Conservation (phyloP, 1,140 invertebrate species). For the Drosophila kepulauana region DNA sequence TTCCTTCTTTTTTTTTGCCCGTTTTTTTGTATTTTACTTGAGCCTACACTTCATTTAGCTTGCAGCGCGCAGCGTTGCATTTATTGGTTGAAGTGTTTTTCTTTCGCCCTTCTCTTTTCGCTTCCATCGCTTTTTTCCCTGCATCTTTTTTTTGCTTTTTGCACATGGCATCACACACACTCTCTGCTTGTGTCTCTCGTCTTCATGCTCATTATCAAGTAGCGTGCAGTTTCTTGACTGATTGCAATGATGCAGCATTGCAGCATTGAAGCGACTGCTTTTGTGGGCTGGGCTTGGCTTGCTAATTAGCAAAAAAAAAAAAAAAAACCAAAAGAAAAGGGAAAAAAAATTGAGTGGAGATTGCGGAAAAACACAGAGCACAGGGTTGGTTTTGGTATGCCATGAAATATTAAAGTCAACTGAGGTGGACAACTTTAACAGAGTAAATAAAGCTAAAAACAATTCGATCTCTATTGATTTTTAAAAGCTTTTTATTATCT, state of each 20-base stretch:
- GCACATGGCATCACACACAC: slow-evolving; percentile 10
- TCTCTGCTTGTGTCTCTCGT: slow-evolving; percentile 24
- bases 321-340: neutral
- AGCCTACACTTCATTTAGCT: slow-evolving; percentile 79
- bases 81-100: slow-evolving; percentile 72
- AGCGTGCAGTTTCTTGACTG: slow-evolving; percentile 79
- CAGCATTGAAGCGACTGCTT: slow-evolving; percentile 28
- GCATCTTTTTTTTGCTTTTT: slow-evolving; percentile 11
- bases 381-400: neutral
- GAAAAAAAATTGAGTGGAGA: slow-evolving; percentile 14
- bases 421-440: neutral
- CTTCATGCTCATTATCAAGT: slow-evolving; percentile 63
- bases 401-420: slow-evolving; percentile 1
- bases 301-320: slow-evolving; percentile 74
- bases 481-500: too few species aligned
- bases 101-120: slow-evolving; percentile 49
- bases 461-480: too few species aligned
- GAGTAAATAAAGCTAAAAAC: neutral
- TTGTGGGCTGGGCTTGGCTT: slow-evolving; percentile 37
- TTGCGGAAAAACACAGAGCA: slow-evolving; percentile 3
- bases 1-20: slow-evolving; percentile 25
- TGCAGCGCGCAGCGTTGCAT: slow-evolving; percentile 62
- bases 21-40: slow-evolving; percentile 70
- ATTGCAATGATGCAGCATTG: slow-evolving; percentile 57
- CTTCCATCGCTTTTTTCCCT: slow-evolving; percentile 9